Evolutionary conservation across 2,113 vertebrate species (phyloP).

Genomic region (Accipiter virgatus): DNA sequence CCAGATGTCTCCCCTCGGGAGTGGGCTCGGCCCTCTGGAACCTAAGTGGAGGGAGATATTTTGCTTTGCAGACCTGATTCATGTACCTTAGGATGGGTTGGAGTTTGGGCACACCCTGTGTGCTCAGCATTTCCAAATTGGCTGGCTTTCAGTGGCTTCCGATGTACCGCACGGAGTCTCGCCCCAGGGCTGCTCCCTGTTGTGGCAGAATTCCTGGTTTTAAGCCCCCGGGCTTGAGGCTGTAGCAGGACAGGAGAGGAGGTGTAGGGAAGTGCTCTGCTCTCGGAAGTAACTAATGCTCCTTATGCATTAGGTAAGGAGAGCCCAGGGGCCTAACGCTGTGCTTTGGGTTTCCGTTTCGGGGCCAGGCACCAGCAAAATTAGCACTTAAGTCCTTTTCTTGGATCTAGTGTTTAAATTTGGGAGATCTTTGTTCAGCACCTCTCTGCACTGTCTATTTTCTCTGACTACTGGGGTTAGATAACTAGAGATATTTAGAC

Average conservation of each 20-base stretch:
- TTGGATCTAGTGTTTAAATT: neutral
- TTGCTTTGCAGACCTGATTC: constrained; percentile 55
- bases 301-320: neutral
- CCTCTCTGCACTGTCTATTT: neutral
- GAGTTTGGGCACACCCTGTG: constrained; percentile 53
- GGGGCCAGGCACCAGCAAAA: neutral
- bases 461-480: neutral
- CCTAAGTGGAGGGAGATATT: constrained; percentile 28
- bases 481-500: neutral
- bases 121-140: constrained; percentile 65
- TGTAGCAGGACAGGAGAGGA: constrained; percentile 48
- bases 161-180: neutral
- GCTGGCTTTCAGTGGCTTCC: constrained; percentile 35
- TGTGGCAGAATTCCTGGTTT: constrained; percentile 59
- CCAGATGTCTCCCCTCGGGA: constrained; percentile 64
- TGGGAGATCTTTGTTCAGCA: neutral
- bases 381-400: neutral
- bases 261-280: neutral
- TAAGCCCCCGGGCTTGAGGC: constrained; percentile 33
- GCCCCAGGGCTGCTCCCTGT: constrained; percentile 13
- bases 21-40: constrained; percentile 53
- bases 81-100: neutral
- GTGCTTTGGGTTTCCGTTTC: neutral
- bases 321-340: neutral
- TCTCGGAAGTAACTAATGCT: neutral